Conservation (phyloP, 1,140 invertebrate species). For the Brachionus paranguensis region DNA sequence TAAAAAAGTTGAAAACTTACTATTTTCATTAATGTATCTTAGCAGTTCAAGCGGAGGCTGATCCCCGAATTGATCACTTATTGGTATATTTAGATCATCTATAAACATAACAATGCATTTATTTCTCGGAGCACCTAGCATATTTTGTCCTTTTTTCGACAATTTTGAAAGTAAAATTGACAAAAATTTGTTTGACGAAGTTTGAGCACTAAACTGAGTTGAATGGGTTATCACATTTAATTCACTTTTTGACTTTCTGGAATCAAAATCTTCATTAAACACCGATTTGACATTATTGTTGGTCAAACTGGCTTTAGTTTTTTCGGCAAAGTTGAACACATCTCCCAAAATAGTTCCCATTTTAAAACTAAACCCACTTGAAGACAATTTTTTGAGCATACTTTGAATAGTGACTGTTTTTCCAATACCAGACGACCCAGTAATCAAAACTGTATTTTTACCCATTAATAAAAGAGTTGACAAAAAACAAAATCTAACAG, state of each 20-base stretch:
- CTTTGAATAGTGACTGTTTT: conserved; percentile 53
- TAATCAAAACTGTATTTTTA: conserved; percentile 52
- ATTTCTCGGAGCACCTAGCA: conserved; percentile 67
- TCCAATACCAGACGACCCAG: conserved; percentile 54
- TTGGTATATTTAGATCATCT: conserved; percentile 83
- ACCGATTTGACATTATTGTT: conserved; percentile 20
- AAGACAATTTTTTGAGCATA: conserved; percentile 45
- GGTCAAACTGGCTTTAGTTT: neutral
- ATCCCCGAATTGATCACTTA: conserved; percentile 73
- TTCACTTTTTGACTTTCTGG: neutral
- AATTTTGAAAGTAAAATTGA: conserved; percentile 70
- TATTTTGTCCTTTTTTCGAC: conserved; percentile 74
- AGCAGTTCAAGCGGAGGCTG: conserved; percentile 76
- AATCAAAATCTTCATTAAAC: neutral
- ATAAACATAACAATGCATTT: conserved; percentile 75
- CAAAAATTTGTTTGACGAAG: conserved; percentile 65
- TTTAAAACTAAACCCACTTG: conserved; percentile 19
- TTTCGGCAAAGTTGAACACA: conserved; percentile 30
- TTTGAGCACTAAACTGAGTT: conserved; percentile 50
- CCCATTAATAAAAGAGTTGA: conserved; percentile 48
- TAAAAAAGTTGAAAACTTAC: neutral
- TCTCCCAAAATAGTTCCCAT: neutral
- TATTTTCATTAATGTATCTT: conserved; percentile 56
- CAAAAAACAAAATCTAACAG: conserved; percentile 54
- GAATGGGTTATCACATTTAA: conserved; percentile 3